phyloP scores from a whole-genome alignment of 1,140 invertebrate genomes.

The Schmidtea mediterranea region DNA sequence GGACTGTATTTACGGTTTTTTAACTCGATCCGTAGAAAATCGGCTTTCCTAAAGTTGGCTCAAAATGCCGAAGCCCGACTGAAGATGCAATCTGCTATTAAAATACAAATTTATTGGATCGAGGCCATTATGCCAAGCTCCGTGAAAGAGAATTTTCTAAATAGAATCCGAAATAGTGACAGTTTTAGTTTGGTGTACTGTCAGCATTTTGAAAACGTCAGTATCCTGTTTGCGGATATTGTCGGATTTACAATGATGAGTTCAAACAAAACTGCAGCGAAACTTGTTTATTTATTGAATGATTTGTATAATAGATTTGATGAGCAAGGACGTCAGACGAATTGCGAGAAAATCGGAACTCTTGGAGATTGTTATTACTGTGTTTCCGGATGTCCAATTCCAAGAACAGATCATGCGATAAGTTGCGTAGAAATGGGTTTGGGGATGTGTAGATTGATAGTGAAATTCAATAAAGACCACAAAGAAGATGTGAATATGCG shows the following conservation, averaged over 20 bases:
- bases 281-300: slow-evolving; percentile 61
- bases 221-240: too few species aligned
- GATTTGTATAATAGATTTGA: slow-evolving; percentile 87
- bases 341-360: slow-evolving; percentile 37
- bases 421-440: slow-evolving; percentile 82
- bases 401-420: slow-evolving; percentile 58
- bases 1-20: too few species aligned
- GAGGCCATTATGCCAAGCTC: too few species aligned
- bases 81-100: too few species aligned
- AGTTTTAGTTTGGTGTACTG: too few species aligned
- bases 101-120: too few species aligned
- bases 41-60: too few species aligned
- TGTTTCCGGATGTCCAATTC: too few species aligned
- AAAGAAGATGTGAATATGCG: slow-evolving; percentile 41
- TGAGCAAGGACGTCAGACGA: slow-evolving; percentile 39
- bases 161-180: too few species aligned
- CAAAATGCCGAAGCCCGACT: too few species aligned
- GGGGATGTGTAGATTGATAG: slow-evolving; percentile 77
- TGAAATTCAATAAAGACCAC: slow-evolving; percentile 29
- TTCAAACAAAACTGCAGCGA: slow-evolving; percentile 47
- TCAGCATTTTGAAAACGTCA: slow-evolving; percentile 90
- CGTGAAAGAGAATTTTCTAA: too few species aligned
- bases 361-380: slow-evolving; percentile 65
- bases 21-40: too few species aligned
- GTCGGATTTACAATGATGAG: slow-evolving; percentile 86